These are phyloP conservation scores for Hypothenemus hampei DNA, from an alignment of 1,140 invertebrate species.

Conservation along the genomic window DNA sequence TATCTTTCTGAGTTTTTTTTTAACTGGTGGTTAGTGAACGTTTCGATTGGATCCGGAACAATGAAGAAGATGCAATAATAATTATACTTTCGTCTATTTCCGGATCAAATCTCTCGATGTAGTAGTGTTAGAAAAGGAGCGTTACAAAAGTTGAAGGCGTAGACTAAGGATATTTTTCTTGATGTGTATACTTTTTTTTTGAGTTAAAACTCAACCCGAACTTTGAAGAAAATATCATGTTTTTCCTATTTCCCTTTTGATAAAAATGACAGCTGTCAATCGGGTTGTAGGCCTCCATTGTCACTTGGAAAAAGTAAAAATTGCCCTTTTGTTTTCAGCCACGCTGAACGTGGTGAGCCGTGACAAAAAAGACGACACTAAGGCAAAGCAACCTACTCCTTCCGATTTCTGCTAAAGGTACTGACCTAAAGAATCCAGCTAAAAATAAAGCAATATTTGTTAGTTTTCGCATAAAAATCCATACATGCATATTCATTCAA, in stretches of 20 bases:
- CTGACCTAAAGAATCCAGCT: conserved; percentile 29
- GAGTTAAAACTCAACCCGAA: too few relatives aligned
- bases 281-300: too few relatives aligned
- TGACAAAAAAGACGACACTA: conserved; percentile 42
- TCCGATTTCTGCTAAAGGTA: conserved; percentile 42
- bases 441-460: conserved; percentile 15
- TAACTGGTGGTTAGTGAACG: not conserved
- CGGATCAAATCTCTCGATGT: too few relatives aligned
- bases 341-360: conserved; percentile 34
- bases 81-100: not conserved
- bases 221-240: not conserved
- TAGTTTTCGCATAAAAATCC: conserved; percentile 7
- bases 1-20: not conserved
- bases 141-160: not conserved
- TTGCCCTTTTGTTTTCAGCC: conserved; percentile 37
- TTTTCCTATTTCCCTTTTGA: not conserved
- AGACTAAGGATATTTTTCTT: too few relatives aligned
- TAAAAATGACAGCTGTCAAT: too few relatives aligned
- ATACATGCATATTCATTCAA: not conserved
- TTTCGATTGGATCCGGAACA: not conserved
- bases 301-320: conserved; percentile 1
- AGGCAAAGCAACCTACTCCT: conserved; percentile 41
- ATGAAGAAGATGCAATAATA: not conserved
- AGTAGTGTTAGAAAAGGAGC: too few relatives aligned
- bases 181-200: not conserved